Percentiles rank a stretch among this genome's conserved stretches.
Evolutionary conservation across 1,140 invertebrate genomes (phyloP).

Genomic region (Anthonomus grandis): DNA sequence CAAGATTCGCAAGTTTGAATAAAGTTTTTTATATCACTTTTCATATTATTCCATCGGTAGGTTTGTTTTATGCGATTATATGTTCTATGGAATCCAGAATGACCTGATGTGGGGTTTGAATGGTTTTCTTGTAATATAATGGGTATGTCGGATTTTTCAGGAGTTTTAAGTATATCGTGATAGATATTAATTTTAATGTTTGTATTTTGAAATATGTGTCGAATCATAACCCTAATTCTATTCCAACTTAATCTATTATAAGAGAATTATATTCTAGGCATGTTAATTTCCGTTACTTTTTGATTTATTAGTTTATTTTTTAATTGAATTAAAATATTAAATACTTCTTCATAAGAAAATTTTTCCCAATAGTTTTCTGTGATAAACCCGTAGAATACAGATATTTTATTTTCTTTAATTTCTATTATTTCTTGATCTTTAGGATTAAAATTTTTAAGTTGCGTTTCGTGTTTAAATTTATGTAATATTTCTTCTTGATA

Average conservation of each 20-base stretch:
- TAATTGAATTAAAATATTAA: background rate
- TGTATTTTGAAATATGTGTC: conserved; percentile 6
- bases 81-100: background rate
- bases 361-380: conserved; percentile 1
- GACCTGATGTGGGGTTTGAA: background rate
- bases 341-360: background rate
- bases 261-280: background rate
- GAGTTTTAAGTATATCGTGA: background rate
- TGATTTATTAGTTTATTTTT: background rate
- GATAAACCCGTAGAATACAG: background rate
- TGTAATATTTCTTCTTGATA: too few relatives aligned
- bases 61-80: conserved; percentile 10
- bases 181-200: conserved; percentile 7
- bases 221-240: background rate
- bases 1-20: conserved; percentile 41
- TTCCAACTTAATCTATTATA: background rate
- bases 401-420: background rate
- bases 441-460: background rate
- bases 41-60: conserved; percentile 37
- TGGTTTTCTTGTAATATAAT: conserved; percentile 7
- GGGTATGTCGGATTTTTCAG: background rate
- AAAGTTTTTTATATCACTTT: conserved; percentile 37
- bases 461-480: background rate
- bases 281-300: background rate
- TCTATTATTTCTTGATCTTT: background rate